These are phyloP conservation scores for Pungitius pungitius DNA, from an alignment of 2,113 vertebrate species.

Conservation along the genomic window DNA sequence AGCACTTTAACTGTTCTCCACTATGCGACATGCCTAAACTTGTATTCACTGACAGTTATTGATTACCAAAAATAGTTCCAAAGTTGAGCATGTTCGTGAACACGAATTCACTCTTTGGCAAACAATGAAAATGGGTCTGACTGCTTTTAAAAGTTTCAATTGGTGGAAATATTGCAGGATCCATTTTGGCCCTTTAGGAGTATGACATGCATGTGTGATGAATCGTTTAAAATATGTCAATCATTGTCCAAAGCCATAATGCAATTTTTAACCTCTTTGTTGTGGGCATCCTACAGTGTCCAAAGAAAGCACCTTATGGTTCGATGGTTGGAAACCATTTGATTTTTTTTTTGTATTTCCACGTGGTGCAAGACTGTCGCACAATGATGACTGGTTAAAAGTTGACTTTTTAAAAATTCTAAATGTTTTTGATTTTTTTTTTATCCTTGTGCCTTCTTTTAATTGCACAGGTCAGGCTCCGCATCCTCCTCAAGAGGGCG, in stretches of 20 bases:
- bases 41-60: not conserved
- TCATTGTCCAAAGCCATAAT: conserved; percentile 3
- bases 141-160: conserved; percentile 13
- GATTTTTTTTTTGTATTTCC: conserved; percentile 7
- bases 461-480: not conserved
- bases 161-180: not conserved
- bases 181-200: not conserved
- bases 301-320: conserved; percentile 61
- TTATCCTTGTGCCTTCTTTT: not conserved
- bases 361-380: not conserved
- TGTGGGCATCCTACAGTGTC: conserved; percentile 2
- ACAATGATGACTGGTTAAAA: not conserved
- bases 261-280: not conserved
- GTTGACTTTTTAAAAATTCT: not conserved
- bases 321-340: conserved; percentile 9
- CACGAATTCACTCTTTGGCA: not conserved
- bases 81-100: no score
- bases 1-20: not conserved
- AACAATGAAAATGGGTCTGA: not conserved
- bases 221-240: not conserved
- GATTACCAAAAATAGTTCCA: not conserved
- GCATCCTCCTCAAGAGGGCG: conserved; percentile 19
- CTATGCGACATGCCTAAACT: not conserved
- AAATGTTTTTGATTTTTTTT: not conserved
- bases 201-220: not conserved